Evolutionary conservation across 2,797 vertebrate species (phyloP), one percentile per base, ranked within the genome.

Genomic region (Gobio occitaniae): DNA sequence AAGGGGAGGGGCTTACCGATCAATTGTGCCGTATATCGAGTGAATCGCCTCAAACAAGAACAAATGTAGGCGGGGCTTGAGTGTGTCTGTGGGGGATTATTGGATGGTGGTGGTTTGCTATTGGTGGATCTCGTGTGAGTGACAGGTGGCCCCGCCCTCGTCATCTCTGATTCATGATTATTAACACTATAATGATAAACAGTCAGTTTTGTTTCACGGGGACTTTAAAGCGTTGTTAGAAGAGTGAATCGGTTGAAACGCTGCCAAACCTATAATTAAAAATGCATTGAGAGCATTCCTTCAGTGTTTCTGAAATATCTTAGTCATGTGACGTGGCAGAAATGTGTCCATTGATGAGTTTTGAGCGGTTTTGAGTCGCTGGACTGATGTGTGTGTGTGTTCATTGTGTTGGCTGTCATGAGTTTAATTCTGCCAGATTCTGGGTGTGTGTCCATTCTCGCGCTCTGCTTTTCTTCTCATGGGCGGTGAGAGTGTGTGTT

Each of bases 341-440:
- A 13, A 16, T 19, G n/a, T 1, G 32, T 32, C 32, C 32, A 32
- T 32, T 32, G 61, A 1, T 29, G 25, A 29, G 13, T 63, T 61
- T 6, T 63, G 5, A 63, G 61, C 2, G 59, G 4, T 29, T 13
- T 12, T 29, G 59, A 63, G 50, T 52, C 50, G 50, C 15, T 52
- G 48, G 25, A 3, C 69, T 25, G 41, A 25, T 71, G 15, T 16
- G 7, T 19, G 29, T 3, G 47, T 38, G 29, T 4, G 32, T 56
- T 38, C 52, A 25, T 48, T 48, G 66, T 69, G 17, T 41, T 38
- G 1, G 6, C 17, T 4, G 74, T 76, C 56, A 25, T 78, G 36
- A n/a, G 75, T 41, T 52, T 52, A 15, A 16, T 90, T 90, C 86
- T 88, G 59, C 47, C 76, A 65, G 66, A 15, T 86, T 89, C 83